Percentiles rank a stretch among this genome's conserved stretches.
Evolutionary conservation across 2,113 vertebrate species (phyloP).

Genomic region (Bothrops jararaca): DNA sequence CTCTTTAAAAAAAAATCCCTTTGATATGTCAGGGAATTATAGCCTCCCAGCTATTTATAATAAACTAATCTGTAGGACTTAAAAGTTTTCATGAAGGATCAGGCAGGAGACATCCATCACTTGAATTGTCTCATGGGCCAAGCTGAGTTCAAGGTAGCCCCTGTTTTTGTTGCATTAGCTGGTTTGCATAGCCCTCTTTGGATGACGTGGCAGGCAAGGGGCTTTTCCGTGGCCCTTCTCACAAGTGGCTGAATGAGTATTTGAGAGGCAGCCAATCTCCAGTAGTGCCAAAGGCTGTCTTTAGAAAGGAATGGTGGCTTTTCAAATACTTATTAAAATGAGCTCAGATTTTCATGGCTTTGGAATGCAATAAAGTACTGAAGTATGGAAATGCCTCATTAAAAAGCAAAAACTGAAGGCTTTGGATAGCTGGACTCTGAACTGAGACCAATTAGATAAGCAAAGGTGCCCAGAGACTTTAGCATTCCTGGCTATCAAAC

Average conservation of each 20-base stretch:
- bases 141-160: not conserved
- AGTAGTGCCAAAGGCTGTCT: fast-evolving
- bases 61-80: not conserved
- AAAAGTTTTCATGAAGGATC: not conserved
- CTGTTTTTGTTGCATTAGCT: no score
- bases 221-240: not conserved
- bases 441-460: conserved; percentile 20
- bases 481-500: not conserved
- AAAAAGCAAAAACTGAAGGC: conserved; percentile 18
- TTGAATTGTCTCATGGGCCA: not conserved
- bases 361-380: conserved; percentile 45
- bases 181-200: not conserved
- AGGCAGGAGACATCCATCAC: conserved; percentile 29
- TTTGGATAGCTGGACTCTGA: conserved; percentile 29
- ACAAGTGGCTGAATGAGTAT: not conserved
- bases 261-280: fast-evolving
- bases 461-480: conserved; percentile 27
- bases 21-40: not conserved
- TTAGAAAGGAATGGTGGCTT: not conserved
- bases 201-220: fast-evolving
- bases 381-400: conserved; percentile 42
- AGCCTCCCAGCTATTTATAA: not conserved
- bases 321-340: not conserved
- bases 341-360: not conserved
- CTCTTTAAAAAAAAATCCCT: not conserved